These are phyloP conservation scores for Coronaproctus castanopsis DNA, from an alignment of 2,888 invertebrate genomes.

Conservation along the genomic window DNA sequence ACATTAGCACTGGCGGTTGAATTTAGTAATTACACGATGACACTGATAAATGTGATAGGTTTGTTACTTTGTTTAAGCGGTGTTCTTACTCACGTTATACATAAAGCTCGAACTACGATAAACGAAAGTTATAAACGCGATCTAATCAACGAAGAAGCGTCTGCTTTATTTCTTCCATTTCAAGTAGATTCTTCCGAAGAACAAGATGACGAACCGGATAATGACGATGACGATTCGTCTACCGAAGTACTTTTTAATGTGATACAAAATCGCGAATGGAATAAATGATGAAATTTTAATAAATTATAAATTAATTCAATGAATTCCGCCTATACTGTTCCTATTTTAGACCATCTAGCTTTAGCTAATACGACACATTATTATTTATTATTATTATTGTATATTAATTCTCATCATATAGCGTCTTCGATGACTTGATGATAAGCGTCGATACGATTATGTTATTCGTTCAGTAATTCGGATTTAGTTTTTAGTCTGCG, in stretches of 20 bases:
- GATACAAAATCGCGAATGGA: conserved; percentile 18
- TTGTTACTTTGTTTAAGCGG: conserved; percentile 71
- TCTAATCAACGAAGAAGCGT: conserved; percentile 16
- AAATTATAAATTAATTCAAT: too few species aligned
- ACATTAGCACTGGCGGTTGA: conserved; percentile 73
- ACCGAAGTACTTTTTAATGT: conserved; percentile 21
- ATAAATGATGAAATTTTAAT: too few species aligned
- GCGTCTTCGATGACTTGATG: too few species aligned
- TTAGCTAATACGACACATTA: too few species aligned
- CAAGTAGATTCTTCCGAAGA: conserved; percentile 3
- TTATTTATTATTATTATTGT: too few species aligned
- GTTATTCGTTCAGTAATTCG: too few species aligned
- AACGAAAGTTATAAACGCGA: conserved; percentile 1
- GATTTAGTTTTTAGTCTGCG: too few species aligned
- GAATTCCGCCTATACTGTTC: too few species aligned
- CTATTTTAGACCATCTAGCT: too few species aligned
- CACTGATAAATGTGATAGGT: conserved; percentile 61
- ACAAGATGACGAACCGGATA: conserved; percentile 17
- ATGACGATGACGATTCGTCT: conserved; percentile 18
- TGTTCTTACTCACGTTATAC: conserved; percentile 61
- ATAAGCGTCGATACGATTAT: too few species aligned
- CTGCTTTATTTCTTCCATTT: conserved; percentile 15
- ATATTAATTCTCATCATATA: too few species aligned
- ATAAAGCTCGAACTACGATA: conserved; percentile 31
- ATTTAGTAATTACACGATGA: conserved; percentile 58